Base-by-base conservation (phyloP, 2,113 vertebrate genomes). In the Xenotilapia longispinis region DNA sequence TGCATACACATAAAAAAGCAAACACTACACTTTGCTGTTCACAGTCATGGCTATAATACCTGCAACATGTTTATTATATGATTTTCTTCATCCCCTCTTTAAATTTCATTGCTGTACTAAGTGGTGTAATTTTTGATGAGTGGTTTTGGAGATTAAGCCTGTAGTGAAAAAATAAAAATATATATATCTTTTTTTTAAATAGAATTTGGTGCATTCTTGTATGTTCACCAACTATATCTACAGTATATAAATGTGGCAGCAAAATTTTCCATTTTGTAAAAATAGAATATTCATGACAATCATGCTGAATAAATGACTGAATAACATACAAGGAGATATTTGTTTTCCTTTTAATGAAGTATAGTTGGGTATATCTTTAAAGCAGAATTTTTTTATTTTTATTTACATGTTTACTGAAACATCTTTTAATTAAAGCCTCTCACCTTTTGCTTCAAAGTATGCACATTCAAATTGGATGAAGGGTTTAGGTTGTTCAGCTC, bases 301-400 rank as follows among this genome's bases (percentile, higher is more conserved):
- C 92, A 80, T 58, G n/a, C 75, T 80, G 40, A 95, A 93, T 95
- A 94, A 95, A 94, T 85, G 9, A 87, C 60, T 82, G 23, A 84
- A 80, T 49, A 57, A 57, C 13, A 87, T 23, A 14, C 8, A 80
- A 51, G 12, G 19, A 31, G 7, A 38, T 15, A n/a, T 57, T 63
- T 47, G 28, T 21, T 80, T 73, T 82, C 40, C 60, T 82, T 9
- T 81, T 28, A 12, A 58, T 11, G 1, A 63, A 19, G 5, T 63
- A 58, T 9, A 33, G 9, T 33, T 63, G 5, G 28, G 8, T 33
- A 63, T 60, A 19, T 19, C 3, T 60, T 60, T 60, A 17, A 10
- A 60, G 31, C 8, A 4, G 15, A 63, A 9, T 15, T 14, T 4
- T 31, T 3, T 55, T 3, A 0, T 2, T 6, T 40, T 40, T 60